These are phyloP conservation scores for Pagetopsis macropterus DNA, from an alignment of 2,797 vertebrate genomes.

Conservation along the genomic window DNA sequence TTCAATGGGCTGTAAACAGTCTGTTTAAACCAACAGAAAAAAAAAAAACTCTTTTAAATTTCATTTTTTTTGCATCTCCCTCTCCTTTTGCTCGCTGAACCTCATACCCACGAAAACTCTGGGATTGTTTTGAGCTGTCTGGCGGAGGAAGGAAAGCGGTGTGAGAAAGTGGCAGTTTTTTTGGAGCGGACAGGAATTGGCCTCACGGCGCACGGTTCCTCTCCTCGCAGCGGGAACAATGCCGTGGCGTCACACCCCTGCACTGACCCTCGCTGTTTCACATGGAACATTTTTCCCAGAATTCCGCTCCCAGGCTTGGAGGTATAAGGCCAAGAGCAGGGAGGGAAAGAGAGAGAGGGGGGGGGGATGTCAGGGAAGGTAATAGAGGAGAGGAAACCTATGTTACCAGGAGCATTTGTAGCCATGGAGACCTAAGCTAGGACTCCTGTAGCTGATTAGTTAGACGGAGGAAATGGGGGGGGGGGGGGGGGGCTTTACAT, in stretches of 20 bases:
- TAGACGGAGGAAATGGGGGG: constrained; percentile 36
- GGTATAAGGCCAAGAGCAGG: constrained; percentile 69
- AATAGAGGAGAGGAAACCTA: constrained; percentile 70
- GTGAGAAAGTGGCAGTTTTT: constrained; percentile 90
- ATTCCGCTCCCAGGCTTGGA: constrained; percentile 87
- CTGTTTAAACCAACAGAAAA: constrained; percentile 67
- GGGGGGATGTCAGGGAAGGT: constrained; percentile 55
- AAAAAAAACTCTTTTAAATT: constrained; percentile 61
- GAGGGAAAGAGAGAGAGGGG: constrained; percentile 37
- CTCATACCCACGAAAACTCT: constrained; percentile 77
- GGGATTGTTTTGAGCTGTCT: constrained; percentile 87
- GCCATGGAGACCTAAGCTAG: constrained; percentile 69
- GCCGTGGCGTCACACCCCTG: constrained; percentile 87
- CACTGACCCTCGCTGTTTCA: constrained; percentile 84
- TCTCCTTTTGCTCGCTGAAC: constrained; percentile 53
- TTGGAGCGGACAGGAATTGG: constrained; percentile 87
- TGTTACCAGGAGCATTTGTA: constrained; percentile 70
- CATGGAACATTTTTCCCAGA: constrained; percentile 88
- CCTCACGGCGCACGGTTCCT: constrained; percentile 87
- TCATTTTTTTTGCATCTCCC: constrained; percentile 60
- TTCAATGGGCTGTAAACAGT: constrained; percentile 77
- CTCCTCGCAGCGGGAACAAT: constrained; percentile 87
- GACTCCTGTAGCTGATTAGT: constrained; percentile 65
- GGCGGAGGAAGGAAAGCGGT: constrained; percentile 87
- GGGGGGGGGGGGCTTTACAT: constrained; percentile 34